Evolutionary conservation across 2,113 vertebrate genomes (phyloP), one percentile per base, ranked within the genome.

Genomic region (Andinoacara biseriatus): DNA sequence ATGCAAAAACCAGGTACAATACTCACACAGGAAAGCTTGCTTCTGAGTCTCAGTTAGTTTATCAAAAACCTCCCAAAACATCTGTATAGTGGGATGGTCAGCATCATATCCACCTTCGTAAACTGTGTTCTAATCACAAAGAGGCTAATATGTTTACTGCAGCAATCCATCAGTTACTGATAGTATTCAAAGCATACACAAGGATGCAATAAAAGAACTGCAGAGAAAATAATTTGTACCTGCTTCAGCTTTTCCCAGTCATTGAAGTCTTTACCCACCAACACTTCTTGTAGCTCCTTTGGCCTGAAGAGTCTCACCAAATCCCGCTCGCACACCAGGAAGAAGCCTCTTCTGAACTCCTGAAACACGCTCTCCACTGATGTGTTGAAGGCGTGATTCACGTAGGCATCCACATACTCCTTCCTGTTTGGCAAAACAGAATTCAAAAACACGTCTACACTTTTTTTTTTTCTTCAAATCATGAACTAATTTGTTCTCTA

Each of bases 51-150:
- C 75, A 59, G 86, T 86, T 15, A 97, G 84, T 58, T 95, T 95
- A 57, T 96, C 96, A 88, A 97, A 96, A 78, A 96, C 96, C 76
- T 96, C 80, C 96, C 96, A 97, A 88, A 97, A 97, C 85, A 92
- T 95, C 52, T 89, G 17, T 26, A 95, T 90, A 78, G 91, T 96
- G 49, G 87, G 94, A 24, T 97, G 96, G 1, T 26, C 54, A 31
- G 2, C 56, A 7, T 86, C 6, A 40, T 92, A 96, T 7, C 1
- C 29, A 5, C 38, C 61, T 6, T 65, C 2, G 77, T 97, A 97
- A 3, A 0, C 1, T 14, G 96, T 92, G 89, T 93, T 96, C 97
- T 97, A 81, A 5, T 79, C 2, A 9, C 3, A 86, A 62, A 58
- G 90, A 95, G 46, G 84, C 2, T 58, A 22, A 87, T 9, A 62